These are phyloP conservation scores for Stenopsyche tienmushanensis DNA, from an alignment of 1,140 invertebrate species.

Conservation along the genomic window DNA sequence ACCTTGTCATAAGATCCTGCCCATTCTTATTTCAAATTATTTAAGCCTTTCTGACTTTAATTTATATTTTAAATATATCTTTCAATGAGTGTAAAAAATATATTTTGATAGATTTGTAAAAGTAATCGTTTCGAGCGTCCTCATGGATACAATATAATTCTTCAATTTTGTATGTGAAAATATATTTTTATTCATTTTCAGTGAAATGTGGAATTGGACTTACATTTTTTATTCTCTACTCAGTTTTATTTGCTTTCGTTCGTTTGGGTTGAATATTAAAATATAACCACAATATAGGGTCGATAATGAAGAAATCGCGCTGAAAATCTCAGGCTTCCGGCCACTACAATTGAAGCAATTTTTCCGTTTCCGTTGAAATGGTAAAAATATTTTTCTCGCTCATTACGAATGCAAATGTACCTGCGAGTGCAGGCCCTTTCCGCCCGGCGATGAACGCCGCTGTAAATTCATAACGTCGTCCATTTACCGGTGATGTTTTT, in stretches of 20 bases:
- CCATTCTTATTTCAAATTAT: too few relatives aligned
- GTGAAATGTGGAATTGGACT: not conserved
- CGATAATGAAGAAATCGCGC: not conserved
- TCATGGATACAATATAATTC: not conserved
- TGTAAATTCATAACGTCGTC: constrained; percentile 35
- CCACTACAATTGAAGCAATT: not conserved
- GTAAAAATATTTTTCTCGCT: not conserved
- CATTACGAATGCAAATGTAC: constrained; percentile 37
- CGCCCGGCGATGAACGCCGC: not conserved
- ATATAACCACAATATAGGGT: not conserved
- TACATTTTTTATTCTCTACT: not conserved
- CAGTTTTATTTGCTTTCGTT: too few relatives aligned
- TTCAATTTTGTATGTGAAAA: too few relatives aligned
- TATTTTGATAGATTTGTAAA: not conserved
- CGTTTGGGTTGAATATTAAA: not conserved
- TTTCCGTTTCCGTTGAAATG: not conserved
- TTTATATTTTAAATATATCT: not conserved
- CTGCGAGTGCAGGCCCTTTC: not conserved
- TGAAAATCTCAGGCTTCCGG: not conserved
- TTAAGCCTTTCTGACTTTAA: too few relatives aligned
- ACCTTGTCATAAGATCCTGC: too few relatives aligned
- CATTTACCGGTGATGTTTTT: constrained; percentile 3
- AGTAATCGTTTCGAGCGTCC: not conserved
- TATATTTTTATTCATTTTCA: not conserved
- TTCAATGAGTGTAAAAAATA: not conserved